Evolutionary conservation across 2,113 vertebrate species (phyloP).

Genomic region (Onychostruthus taczanowskii): DNA sequence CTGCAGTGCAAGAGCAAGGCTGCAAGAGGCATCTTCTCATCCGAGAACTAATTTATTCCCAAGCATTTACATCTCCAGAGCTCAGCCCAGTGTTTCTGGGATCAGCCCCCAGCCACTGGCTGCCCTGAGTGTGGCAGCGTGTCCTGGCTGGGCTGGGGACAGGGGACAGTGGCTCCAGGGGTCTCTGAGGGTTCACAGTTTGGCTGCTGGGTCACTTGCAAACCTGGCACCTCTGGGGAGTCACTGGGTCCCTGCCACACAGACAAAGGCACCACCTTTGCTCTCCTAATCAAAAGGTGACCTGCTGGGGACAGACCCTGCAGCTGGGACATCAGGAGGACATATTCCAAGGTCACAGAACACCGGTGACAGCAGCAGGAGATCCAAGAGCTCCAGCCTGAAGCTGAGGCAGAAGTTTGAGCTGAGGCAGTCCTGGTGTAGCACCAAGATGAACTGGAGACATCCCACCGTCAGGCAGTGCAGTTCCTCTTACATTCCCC

Average conservation of each 20-base stretch:
- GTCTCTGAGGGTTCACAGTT: accelerated
- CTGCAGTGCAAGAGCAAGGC: not conserved
- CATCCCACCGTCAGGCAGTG: accelerated
- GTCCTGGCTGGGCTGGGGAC: not conserved
- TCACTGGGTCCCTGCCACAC: not conserved
- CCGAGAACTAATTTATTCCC: not conserved
- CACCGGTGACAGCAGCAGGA: not conserved
- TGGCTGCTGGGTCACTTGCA: not conserved
- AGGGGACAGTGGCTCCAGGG: not conserved
- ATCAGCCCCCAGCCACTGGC: not conserved
- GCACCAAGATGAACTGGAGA: not conserved
- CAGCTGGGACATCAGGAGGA: accelerated
- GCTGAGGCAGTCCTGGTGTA: not conserved
- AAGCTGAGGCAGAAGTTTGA: not conserved
- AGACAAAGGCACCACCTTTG: not conserved
- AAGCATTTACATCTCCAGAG: not conserved
- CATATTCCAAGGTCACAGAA: accelerated
- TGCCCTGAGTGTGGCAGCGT: not conserved
- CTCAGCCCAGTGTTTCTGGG: not conserved
- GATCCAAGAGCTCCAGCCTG: not conserved
- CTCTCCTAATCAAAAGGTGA: not conserved
- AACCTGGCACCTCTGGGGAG: not conserved
- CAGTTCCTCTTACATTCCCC: not conserved
- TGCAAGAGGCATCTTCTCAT: not conserved
- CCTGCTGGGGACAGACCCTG: not conserved